These are phyloP conservation scores for Rallus crepitans DNA, from an alignment of 2,797 vertebrate species.

Conservation along the genomic window DNA sequence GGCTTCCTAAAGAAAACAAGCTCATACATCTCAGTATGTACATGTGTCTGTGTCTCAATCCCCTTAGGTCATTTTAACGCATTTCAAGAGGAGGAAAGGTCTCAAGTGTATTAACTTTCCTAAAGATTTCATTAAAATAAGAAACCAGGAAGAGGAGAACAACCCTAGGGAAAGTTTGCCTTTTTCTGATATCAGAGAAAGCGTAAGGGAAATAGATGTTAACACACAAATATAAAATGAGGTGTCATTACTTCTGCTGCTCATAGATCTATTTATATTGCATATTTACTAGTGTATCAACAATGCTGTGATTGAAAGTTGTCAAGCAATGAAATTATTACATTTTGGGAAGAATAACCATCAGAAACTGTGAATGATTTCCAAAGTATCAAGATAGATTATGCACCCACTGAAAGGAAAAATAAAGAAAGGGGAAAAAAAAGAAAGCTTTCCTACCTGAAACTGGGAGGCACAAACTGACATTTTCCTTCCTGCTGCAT, in stretches of 20 bases:
- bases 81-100: not conserved
- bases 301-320: not conserved
- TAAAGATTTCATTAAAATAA: slow-evolving; percentile 5
- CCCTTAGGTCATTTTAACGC: not conserved
- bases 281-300: not conserved
- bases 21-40: not conserved
- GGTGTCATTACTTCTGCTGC: not conserved
- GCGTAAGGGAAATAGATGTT: not conserved
- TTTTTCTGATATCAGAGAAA: not conserved
- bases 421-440: not conserved
- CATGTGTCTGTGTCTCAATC: not conserved
- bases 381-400: not conserved
- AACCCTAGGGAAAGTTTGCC: not conserved
- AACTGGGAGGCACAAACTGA: not conserved
- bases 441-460: not conserved
- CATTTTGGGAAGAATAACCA: not conserved
- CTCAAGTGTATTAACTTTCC: not conserved
- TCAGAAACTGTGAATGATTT: not conserved
- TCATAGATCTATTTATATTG: not conserved
- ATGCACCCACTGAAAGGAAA: not conserved
- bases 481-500: not conserved
- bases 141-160: not conserved
- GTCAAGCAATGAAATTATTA: not conserved
- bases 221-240: not conserved
- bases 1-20: not conserved